Evolutionary conservation across 2,797 vertebrate species (phyloP).

Genomic region (Anguilla anguilla): DNA sequence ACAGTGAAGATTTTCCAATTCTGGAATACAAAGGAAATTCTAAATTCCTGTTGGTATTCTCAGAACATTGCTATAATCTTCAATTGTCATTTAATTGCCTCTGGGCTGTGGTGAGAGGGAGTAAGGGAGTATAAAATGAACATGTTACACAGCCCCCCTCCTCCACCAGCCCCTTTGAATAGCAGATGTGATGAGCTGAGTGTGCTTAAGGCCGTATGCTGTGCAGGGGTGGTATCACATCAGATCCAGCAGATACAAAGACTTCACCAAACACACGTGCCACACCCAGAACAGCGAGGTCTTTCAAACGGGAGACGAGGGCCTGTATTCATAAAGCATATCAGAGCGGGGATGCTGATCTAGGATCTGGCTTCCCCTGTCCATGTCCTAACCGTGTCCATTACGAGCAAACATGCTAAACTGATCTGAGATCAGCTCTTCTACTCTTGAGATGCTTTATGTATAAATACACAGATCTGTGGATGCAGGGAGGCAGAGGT

Average conservation of each 20-base stretch:
- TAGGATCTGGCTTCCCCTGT: not conserved
- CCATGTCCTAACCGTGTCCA: not conserved
- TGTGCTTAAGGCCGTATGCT: not conserved
- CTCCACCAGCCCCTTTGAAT: not conserved
- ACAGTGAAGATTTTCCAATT: not conserved
- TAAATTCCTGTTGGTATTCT: not conserved
- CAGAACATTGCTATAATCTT: not conserved
- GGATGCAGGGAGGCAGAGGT: not conserved
- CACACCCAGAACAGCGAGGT: not conserved
- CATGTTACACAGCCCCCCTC: not conserved
- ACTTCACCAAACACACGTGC: not conserved
- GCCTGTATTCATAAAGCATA: not conserved
- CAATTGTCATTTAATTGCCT: not conserved
- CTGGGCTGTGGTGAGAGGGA: not conserved
- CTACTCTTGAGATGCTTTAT: not conserved
- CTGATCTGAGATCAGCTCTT: not conserved
- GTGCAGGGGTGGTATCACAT: not conserved
- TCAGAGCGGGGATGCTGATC: not conserved
- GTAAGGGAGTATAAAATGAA: not conserved
- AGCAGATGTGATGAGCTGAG: not conserved
- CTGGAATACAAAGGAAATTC: not conserved
- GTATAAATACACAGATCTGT: not conserved
- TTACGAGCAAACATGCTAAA: not conserved
- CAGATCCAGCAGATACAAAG: not conserved
- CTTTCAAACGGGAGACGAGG: not conserved